A percentile compares a stretch with the other conserved stretches of the same genome.
These are phyloP conservation scores for Zaprionus vittiger DNA, from an alignment of 1,140 invertebrate genomes.

Conservation along the genomic window DNA sequence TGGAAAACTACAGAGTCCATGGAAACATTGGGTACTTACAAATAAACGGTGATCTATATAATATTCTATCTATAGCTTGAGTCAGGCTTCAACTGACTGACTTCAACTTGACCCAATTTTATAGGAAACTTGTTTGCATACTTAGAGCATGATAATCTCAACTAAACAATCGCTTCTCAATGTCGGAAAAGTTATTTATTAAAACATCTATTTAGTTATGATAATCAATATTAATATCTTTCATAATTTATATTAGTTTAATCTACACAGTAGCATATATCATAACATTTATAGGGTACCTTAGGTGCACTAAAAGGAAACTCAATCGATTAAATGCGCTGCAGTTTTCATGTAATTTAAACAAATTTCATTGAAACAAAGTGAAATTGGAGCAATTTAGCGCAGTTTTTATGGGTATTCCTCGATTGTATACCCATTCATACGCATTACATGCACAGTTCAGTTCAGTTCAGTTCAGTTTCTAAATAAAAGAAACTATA, in stretches of 20 bases:
- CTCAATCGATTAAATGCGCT: not conserved
- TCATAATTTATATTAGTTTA: not conserved
- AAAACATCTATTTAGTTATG: not conserved
- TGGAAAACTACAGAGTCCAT: slow-evolving; percentile 48
- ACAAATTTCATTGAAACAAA: slow-evolving; percentile 11
- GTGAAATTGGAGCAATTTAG: slow-evolving; percentile 21
- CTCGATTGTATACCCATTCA: slow-evolving; percentile 21
- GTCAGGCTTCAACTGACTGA: not conserved
- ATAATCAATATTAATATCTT: not conserved
- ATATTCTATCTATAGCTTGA: not conserved
- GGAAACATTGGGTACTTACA: slow-evolving; percentile 39
- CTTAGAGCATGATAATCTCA: not conserved
- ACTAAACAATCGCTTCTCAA: not conserved
- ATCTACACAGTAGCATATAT: no score
- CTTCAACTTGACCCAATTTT: slow-evolving; percentile 6
- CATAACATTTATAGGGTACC: not conserved
- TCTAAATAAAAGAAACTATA: slow-evolving; percentile 33
- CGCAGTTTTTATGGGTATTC: slow-evolving; percentile 1
- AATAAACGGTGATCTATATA: slow-evolving; percentile 3
- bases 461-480: not conserved
- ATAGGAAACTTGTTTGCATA: not conserved
- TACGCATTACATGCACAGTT: not conserved
- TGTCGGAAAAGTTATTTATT: not conserved
- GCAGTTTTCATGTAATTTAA: slow-evolving; percentile 1
- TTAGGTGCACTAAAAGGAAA: not conserved